Evolutionary conservation across 2,888 invertebrate species (phyloP).

Genomic region (Scaptomyza parva): DNA sequence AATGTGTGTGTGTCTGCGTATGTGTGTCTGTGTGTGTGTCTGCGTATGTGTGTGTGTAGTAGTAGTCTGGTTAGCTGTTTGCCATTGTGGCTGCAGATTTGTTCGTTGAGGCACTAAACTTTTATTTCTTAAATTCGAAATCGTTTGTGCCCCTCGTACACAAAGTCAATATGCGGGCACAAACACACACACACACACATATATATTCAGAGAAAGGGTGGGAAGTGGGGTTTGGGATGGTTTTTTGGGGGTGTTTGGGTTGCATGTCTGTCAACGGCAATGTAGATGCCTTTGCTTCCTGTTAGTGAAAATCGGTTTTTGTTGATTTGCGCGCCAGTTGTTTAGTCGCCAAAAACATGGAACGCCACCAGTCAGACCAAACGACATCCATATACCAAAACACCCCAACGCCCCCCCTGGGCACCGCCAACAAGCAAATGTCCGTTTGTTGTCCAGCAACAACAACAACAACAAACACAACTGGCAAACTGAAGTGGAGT

Average conservation of each 20-base stretch:
- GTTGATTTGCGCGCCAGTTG: slow-evolving; percentile 79
- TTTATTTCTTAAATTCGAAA: slow-evolving; percentile 77
- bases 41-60: slow-evolving; percentile 18
- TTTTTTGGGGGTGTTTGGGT: background rate
- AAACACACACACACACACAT: slow-evolving; percentile 31
- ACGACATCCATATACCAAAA: slow-evolving; percentile 37
- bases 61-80: slow-evolving; percentile 63
- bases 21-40: slow-evolving; percentile 22
- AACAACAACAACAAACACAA: too few species aligned
- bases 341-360: slow-evolving; percentile 65
- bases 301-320: slow-evolving; percentile 80
- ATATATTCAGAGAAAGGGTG: background rate
- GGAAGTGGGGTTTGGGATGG: background rate
- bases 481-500: slow-evolving; percentile 63
- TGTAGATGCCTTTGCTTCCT: slow-evolving; percentile 52
- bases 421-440: slow-evolving; percentile 11
- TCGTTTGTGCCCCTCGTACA: slow-evolving; percentile 71
- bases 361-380: slow-evolving; percentile 39
- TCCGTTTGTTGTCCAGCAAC: slow-evolving; percentile 40
- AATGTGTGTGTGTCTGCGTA: slow-evolving; percentile 9
- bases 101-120: slow-evolving; percentile 78
- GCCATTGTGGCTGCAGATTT: slow-evolving; percentile 75
- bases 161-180: slow-evolving; percentile 80
- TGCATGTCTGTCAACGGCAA: slow-evolving; percentile 68
- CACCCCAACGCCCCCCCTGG: background rate